A percentile compares a stretch with the other conserved stretches of the same genome.
These are phyloP conservation scores for Varecia variegata DNA, from an alignment of 2,797 vertebrate genomes.

Conservation along the genomic window DNA sequence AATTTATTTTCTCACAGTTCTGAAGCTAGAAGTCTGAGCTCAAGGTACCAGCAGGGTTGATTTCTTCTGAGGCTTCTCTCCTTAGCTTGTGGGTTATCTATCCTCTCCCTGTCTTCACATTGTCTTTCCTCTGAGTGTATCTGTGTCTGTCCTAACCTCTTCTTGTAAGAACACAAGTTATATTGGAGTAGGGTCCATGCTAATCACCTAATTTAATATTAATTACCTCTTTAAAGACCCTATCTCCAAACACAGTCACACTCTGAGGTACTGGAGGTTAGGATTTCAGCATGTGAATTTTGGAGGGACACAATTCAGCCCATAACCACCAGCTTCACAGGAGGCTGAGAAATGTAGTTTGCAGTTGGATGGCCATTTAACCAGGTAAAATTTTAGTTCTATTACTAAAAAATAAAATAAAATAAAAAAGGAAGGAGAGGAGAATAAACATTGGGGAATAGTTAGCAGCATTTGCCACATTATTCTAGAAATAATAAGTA, in stretches of 20 bases:
- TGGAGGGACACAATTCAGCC: neutral
- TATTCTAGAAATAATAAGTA: conserved; percentile 9
- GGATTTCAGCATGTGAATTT: neutral
- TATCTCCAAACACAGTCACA: neutral
- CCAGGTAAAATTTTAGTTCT: neutral
- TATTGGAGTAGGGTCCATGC: neutral
- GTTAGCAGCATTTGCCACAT: neutral
- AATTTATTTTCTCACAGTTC: neutral
- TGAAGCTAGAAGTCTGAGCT: neutral
- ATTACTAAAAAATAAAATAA: neutral
- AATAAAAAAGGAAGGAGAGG: neutral
- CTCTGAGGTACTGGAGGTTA: neutral
- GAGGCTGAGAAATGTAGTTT: neutral
- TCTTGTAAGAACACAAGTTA: neutral
- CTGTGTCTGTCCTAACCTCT: neutral
- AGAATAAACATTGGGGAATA: neutral
- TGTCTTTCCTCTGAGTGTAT: neutral
- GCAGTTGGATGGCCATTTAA: neutral
- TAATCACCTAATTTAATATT: neutral
- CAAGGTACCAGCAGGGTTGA: neutral
- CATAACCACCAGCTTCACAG: neutral
- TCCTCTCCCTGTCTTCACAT: neutral
- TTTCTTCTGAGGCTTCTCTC: neutral
- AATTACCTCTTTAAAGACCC: neutral
- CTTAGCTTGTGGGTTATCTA: neutral